Evolutionary conservation across 2,888 invertebrate species (phyloP).

Genomic region (Zaprionus bogoriensis): DNA sequence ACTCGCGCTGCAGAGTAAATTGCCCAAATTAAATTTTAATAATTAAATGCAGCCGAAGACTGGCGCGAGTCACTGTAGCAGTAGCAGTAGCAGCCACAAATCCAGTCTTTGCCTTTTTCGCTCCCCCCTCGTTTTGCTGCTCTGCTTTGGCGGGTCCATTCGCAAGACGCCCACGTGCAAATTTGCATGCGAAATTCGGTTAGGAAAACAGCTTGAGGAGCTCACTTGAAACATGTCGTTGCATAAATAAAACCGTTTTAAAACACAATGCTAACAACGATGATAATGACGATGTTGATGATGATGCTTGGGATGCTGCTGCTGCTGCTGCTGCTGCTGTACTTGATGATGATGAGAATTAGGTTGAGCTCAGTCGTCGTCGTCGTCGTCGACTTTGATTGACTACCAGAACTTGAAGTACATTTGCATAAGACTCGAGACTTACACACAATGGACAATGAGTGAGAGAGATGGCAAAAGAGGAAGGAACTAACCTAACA

Average conservation of each 20-base stretch:
- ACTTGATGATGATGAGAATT: constrained; percentile 28
- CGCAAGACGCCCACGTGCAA: constrained; percentile 52
- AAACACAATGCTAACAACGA: constrained; percentile 49
- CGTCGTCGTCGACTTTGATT: constrained; percentile 53
- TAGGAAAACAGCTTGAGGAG: constrained; percentile 64
- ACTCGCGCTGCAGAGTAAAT: constrained; percentile 39
- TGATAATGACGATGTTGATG: constrained; percentile 12
- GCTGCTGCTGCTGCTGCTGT: no score
- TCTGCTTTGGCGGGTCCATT: neutral
- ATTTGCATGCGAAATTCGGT: constrained; percentile 74
- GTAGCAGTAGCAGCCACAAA: constrained; percentile 17
- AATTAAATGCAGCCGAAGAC: constrained; percentile 63
- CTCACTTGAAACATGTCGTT: constrained; percentile 68
- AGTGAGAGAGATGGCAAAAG: neutral
- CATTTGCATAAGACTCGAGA: constrained; percentile 64
- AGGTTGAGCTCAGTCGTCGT: constrained; percentile 6
- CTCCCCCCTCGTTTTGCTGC: neutral
- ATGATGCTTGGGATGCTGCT: no score
- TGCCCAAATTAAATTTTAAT: constrained; percentile 76
- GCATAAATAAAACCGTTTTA: constrained; percentile 74
- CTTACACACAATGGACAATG: constrained; percentile 39
- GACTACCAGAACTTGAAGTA: constrained; percentile 41
- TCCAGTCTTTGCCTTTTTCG: neutral
- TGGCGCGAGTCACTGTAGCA: constrained; percentile 11
- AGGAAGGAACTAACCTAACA: constrained; percentile 13